Base-by-base conservation (phyloP, 1,140 invertebrate genomes). In the Dryas iulia region DNA sequence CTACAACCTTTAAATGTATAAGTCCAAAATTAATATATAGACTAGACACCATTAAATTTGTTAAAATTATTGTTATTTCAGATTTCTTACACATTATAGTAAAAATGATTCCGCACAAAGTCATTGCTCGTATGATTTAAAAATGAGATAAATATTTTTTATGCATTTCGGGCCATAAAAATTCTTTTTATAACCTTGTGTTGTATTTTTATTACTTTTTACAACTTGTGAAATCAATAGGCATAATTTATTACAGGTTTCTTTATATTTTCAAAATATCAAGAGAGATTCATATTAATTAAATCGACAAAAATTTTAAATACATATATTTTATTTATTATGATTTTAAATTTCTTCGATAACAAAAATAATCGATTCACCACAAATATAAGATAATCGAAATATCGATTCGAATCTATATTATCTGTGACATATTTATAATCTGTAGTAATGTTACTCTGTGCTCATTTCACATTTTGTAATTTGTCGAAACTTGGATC, bases 391-490 rank as follows among this genome's bases (percentile, higher is more conserved):
- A 6, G 12, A 39, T 39, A 4, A 39, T 14, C n/a, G 33, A 39
- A 35, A 39, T 14, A 39, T 39, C 33, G 14, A 4, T 39, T 14
- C 3, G n/a, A 18, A n/a, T 18, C 14, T 39, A 39, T 47, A 18
- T 47, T 47, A 10, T 47, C 39, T 47, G 18, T 47, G 39, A 18
- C 10, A 21, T 1, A 47, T 47, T 47, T 47, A 47, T 47, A 47
- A 47, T 31, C 30, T 47, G 8, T 21, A 3, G 18, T 31, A 28
- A 28, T 28, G 26, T 28, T 28, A 47, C 18, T 47, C 39, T 47
- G 39, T 47, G 18, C 14, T 47, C 39, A 47, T 47, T 47, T 47
- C 39, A 47, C 39, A 47, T 47, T 47, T 47, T 47, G 39, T 47
- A n/a, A 47, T 47, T 39, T 47, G 39, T 47, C 21, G 39, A 47